Percentiles rank a stretch among this genome's conserved stretches.
These are phyloP conservation scores for Hoplostethus atlanticus DNA, from an alignment of 2,797 vertebrate species.

Conservation along the genomic window DNA sequence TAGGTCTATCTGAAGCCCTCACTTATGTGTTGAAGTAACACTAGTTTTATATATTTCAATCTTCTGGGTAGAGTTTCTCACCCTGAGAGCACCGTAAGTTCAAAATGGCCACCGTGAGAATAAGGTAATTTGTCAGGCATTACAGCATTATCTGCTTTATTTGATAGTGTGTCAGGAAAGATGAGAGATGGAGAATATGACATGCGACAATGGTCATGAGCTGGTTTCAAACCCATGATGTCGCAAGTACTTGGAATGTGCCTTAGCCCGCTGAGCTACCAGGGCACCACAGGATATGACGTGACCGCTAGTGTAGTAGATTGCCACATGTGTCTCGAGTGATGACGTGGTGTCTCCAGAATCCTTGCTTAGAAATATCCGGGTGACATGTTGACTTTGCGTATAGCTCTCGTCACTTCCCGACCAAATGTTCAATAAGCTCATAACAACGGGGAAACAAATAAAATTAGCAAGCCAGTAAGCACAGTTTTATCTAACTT, in stretches of 20 bases:
- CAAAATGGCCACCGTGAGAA: neutral
- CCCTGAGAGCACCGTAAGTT: no score
- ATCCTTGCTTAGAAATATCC: neutral
- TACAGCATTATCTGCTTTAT: no score
- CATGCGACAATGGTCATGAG: constrained; percentile 27
- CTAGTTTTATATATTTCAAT: no score
- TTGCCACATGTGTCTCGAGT: neutral
- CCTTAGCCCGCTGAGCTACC: constrained; percentile 65
- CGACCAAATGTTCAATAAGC: constrained; percentile 31
- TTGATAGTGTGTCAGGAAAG: constrained; percentile 1
- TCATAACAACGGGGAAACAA: constrained; percentile 11
- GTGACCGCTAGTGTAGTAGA: neutral
- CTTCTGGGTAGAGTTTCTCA: no score
- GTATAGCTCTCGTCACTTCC: constrained; percentile 8
- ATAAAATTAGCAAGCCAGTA: neutral
- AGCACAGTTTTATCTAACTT: neutral
- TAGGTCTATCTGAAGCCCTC: no score
- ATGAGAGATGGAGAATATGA: constrained; percentile 1
- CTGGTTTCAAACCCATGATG: constrained; percentile 48
- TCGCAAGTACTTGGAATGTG: constrained; percentile 55
- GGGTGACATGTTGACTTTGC: neutral
- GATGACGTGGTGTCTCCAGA: neutral
- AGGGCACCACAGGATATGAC: constrained; percentile 38
- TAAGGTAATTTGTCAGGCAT: neutral
- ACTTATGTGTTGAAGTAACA: no score